These are phyloP conservation scores for Misgurnus mizolepis DNA, from an alignment of 2,113 vertebrate genomes.

Conservation along the genomic window DNA sequence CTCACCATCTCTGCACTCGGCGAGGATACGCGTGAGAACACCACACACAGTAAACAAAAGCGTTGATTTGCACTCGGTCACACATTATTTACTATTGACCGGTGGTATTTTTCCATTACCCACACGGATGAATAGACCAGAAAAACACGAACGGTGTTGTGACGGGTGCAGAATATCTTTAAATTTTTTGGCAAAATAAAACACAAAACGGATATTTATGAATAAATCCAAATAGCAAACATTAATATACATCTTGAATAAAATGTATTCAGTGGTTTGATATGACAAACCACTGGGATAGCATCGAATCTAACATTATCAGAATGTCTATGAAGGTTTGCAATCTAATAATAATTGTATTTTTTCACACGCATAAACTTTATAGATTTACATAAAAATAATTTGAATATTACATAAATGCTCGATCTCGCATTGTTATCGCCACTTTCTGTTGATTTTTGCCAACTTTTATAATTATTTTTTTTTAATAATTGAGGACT, in stretches of 20 bases:
- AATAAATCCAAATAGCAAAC: background rate
- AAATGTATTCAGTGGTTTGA: too few species aligned
- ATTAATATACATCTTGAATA: background rate
- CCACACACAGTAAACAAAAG: constrained; percentile 14
- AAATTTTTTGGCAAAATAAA: background rate
- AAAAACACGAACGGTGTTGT: background rate
- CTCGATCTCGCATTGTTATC: too few species aligned
- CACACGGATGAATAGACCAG: background rate
- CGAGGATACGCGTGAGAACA: background rate
- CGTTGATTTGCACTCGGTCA: constrained; percentile 43
- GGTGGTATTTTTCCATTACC: constrained; percentile 15
- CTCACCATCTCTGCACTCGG: constrained; percentile 41
- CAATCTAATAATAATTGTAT: too few species aligned
- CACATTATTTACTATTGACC: background rate
- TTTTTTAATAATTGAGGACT: background rate
- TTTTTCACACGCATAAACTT: too few species aligned
- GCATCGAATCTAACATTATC: too few species aligned
- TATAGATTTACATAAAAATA: too few species aligned
- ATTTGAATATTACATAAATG: too few species aligned
- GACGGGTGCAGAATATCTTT: constrained; percentile 25
- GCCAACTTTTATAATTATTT: too few species aligned
- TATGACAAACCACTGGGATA: too few species aligned
- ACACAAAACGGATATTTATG: background rate
- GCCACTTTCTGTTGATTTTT: too few species aligned
- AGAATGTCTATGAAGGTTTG: too few species aligned